Conservation (phyloP, 2,888 invertebrate species). For the Candidula unifasciata region DNA sequence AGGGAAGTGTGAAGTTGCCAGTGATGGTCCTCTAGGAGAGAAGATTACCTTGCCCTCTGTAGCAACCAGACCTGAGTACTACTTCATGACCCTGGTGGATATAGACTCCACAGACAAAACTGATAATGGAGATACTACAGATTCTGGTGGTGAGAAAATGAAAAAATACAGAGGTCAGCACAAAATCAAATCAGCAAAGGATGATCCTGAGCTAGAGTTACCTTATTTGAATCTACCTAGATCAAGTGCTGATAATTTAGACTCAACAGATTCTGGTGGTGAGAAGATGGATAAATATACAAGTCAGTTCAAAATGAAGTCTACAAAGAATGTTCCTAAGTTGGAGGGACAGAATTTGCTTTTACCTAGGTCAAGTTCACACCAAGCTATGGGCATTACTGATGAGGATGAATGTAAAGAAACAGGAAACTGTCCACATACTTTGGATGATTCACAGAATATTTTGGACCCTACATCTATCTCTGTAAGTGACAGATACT, state of each 20-base stretch:
- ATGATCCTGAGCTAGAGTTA: neutral
- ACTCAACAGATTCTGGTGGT: constrained; percentile 43
- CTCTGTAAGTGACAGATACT: neutral
- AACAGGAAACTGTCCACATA: neutral
- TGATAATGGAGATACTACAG: constrained; percentile 54
- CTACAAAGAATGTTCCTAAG: neutral
- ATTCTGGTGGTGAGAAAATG: constrained; percentile 32
- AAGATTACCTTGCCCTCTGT: constrained; percentile 46
- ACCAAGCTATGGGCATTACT: too few species aligned
- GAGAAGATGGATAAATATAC: constrained; percentile 1
- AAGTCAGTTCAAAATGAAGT: neutral
- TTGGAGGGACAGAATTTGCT: neutral
- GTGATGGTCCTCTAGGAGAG: constrained; percentile 55
- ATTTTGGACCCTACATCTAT: neutral
- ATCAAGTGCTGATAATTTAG: constrained; percentile 55
- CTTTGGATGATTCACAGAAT: constrained; percentile 19
- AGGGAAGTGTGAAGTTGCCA: constrained; percentile 56
- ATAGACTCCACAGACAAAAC: constrained; percentile 61
- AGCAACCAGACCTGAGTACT: constrained; percentile 49
- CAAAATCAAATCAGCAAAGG: neutral
- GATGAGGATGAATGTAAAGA: neutral
- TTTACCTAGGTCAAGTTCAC: too few species aligned
- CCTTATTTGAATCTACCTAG: too few species aligned
- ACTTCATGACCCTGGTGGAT: constrained; percentile 56
- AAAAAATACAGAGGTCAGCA: neutral